These are phyloP conservation scores for Pocillopora verrucosa DNA, from an alignment of 64 coral and sea anemone genomes.

Conservation along the genomic window DNA sequence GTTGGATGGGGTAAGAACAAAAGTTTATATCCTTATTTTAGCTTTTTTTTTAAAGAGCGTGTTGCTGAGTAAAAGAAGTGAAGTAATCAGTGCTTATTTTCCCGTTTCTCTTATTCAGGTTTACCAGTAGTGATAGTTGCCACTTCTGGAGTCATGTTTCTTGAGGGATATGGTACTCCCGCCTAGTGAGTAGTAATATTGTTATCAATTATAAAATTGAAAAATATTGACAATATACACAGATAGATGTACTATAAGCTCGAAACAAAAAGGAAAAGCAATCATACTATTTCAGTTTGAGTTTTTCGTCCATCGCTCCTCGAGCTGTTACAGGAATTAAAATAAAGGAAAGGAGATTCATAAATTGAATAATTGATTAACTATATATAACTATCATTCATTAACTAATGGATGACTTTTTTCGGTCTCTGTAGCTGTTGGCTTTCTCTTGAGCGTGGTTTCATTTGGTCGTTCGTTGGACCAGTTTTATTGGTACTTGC, in stretches of 20 bases:
- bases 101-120: background rate
- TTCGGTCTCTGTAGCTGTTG: constrained; percentile 17
- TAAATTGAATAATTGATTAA: too few species aligned
- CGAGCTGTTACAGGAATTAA: too few species aligned
- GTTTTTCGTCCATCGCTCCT: too few species aligned
- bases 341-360: too few species aligned
- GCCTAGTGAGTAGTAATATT: background rate
- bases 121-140: constrained; percentile 24
- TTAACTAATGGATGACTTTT: background rate
- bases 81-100: background rate
- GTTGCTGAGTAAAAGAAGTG: background rate
- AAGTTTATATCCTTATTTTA: background rate
- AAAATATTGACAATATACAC: background rate
- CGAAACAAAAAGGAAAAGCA: too few species aligned
- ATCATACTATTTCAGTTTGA: background rate
- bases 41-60: background rate
- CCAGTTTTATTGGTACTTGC: constrained; percentile 29
- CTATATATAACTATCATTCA: too few species aligned
- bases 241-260: too few species aligned
- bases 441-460: constrained; percentile 49
- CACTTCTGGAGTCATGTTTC: constrained; percentile 22
- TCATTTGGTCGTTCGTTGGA: constrained; percentile 45
- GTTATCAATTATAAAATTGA: background rate
- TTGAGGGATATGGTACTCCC: constrained; percentile 26
- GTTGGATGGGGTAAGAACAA: constrained; percentile 72